phyloP scores from a whole-genome alignment of 2,797 vertebrate species.

The Astyanax mexicanus region DNA sequence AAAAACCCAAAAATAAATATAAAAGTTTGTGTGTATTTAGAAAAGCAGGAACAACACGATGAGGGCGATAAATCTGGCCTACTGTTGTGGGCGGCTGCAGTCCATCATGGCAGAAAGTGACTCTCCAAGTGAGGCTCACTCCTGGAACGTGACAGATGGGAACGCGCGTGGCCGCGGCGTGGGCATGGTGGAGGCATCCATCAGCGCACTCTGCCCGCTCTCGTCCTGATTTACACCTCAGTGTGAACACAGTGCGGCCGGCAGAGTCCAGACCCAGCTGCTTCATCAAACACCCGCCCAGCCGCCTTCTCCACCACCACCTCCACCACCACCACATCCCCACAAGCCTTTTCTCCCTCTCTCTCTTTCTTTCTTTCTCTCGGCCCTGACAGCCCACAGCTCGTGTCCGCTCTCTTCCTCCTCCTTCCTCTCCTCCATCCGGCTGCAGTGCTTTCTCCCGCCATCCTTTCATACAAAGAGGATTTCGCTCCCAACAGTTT shows the following conservation, averaged over 20 bases:
- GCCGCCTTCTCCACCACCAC: slow-evolving; percentile 47
- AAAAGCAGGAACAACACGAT: slow-evolving; percentile 72
- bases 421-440: slow-evolving; percentile 24
- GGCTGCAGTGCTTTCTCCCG: slow-evolving; percentile 43
- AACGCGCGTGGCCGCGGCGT: slow-evolving; percentile 65
- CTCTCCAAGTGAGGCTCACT: slow-evolving; percentile 56
- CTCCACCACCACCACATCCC: not conserved
- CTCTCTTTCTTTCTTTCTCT: slow-evolving; percentile 34
- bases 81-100: slow-evolving; percentile 44
- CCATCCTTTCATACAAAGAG: slow-evolving; percentile 74
- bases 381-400: slow-evolving; percentile 44
- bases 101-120: slow-evolving; percentile 49
- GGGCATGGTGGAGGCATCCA: slow-evolving; percentile 71
- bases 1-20: slow-evolving; percentile 63
- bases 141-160: slow-evolving; percentile 65
- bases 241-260: slow-evolving; percentile 57
- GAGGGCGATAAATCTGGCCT: slow-evolving; percentile 68
- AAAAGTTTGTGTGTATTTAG: slow-evolving; percentile 68
- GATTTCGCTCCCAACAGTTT: slow-evolving; percentile 79
- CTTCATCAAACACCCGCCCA: slow-evolving; percentile 58
- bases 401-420: slow-evolving; percentile 41
- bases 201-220: slow-evolving; percentile 65
- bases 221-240: slow-evolving; percentile 72
- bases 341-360: slow-evolving; percentile 25
- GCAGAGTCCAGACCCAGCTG: slow-evolving; percentile 59